A percentile compares a stretch with the other conserved stretches of the same genome.
Evolutionary conservation across 2,888 invertebrate genomes (phyloP).

Genomic region (Pherbina coryleti): DNA sequence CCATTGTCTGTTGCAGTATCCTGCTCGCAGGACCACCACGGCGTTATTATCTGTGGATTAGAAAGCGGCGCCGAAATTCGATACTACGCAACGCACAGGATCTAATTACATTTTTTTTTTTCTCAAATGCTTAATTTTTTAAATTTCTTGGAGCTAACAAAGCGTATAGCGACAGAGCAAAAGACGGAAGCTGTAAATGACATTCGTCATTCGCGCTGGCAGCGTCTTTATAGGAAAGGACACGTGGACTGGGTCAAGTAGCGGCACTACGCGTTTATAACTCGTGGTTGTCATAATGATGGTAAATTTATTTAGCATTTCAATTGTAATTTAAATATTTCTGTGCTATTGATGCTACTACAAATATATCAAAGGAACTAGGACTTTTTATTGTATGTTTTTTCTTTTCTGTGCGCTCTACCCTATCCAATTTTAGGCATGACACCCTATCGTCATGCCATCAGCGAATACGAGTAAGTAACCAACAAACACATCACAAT

Average conservation of each 20-base stretch:
- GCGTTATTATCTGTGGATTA: slow-evolving; percentile 59
- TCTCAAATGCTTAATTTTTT: slow-evolving; percentile 5
- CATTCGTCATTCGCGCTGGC: slow-evolving; percentile 41
- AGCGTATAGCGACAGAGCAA: neutral
- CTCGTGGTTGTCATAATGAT: slow-evolving; percentile 45
- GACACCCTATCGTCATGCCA: too few relatives aligned
- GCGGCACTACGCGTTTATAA: slow-evolving; percentile 28
- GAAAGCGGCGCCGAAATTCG: slow-evolving; percentile 57
- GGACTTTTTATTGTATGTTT: too few relatives aligned
- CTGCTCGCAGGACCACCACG: slow-evolving; percentile 50
- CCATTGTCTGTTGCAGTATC: slow-evolving; percentile 40
- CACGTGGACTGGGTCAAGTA: slow-evolving; percentile 31
- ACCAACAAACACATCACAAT: neutral
- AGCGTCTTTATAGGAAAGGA: neutral
- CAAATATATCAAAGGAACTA: too few relatives aligned
- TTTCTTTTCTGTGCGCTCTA: too few relatives aligned
- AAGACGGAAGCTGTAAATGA: slow-evolving; percentile 51
- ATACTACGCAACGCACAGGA: slow-evolving; percentile 51
- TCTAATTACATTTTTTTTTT: slow-evolving; percentile 36
- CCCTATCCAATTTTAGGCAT: too few relatives aligned
- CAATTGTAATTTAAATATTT: slow-evolving; percentile 2
- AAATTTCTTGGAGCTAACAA: neutral
- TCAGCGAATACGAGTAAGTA: too few relatives aligned
- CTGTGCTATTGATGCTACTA: too few relatives aligned
- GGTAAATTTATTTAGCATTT: slow-evolving; percentile 40